phyloP scores from a whole-genome alignment of 2,113 vertebrate genomes.

The Calidris pugnax region DNA sequence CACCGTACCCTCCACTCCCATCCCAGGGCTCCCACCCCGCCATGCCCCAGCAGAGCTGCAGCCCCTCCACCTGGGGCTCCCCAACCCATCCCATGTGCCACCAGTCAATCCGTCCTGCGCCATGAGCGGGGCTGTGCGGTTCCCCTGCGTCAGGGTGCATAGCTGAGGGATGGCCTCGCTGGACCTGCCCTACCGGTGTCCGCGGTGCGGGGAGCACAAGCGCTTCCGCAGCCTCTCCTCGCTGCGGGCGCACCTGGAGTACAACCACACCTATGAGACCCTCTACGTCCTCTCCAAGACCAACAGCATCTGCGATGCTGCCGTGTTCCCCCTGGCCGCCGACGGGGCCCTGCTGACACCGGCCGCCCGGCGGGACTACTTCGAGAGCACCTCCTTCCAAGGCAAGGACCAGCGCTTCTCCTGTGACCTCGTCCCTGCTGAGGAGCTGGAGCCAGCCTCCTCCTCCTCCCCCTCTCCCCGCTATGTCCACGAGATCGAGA shows the following conservation, averaged over 20 bases:
- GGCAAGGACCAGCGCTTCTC: conserved; percentile 88
- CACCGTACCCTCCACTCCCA: fast-evolving
- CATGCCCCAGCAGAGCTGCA: background rate
- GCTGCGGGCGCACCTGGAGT: conserved; percentile 94
- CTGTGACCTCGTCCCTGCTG: conserved; percentile 77
- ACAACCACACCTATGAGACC: conserved; percentile 99
- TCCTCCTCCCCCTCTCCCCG: conserved; percentile 79
- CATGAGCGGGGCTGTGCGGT: background rate
- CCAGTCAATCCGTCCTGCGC: background rate
- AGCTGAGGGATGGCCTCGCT: conserved; percentile 93
- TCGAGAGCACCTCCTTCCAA: conserved; percentile 89
- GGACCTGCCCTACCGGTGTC: conserved; percentile 97
- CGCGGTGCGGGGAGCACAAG: conserved; percentile 98
- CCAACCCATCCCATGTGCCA: fast-evolving
- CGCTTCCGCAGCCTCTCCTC: conserved; percentile 98
- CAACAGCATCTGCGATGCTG: conserved; percentile 93
- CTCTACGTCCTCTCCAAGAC: conserved; percentile 98
- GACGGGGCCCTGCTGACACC: conserved; percentile 85
- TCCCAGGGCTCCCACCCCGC: background rate
- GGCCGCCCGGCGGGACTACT: conserved; percentile 81
- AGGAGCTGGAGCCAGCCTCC: conserved; percentile 73
- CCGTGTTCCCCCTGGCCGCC: conserved; percentile 87
- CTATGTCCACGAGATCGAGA: conserved; percentile 94
- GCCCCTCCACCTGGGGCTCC: fast-evolving
- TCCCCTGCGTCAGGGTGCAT: background rate